Base-by-base conservation (phyloP, 2,797 vertebrate genomes). In the Siniperca scherzeri region DNA sequence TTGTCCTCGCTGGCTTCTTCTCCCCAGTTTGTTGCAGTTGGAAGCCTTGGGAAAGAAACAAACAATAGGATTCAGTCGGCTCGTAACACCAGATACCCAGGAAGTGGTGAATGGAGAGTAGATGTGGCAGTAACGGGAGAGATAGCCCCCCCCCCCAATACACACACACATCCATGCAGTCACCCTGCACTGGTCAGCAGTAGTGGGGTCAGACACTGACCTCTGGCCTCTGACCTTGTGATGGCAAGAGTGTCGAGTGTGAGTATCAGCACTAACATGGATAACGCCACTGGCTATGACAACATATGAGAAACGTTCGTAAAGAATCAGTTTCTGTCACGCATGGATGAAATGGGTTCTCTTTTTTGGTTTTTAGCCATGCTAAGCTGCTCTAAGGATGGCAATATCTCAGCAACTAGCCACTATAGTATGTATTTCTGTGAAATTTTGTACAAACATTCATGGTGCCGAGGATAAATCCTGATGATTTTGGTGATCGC, bases 11-110 rank as follows among this genome's bases (percentile, higher is more conserved):
- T 5, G 2, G 38, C 59, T 73, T 74, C 73, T 70, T 73, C 86
- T 83, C 55, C 8, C 2, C 1, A 74, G 78, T 89, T 91, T 91
- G 87, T 85, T 91, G 83, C 83, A 64, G 74, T 86, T 89, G 82
- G 80, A 88, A 80, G 46, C 70, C 66, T 62, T 68, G 36, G 64
- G 60, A 79, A 78, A 86, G 77, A 91, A 83, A 87, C 76, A 89
- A 93, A 84, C 56, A 69, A 36, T 68, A 79, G 27, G 70, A 68
- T 80, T 52, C 65, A 53, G 27, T 48, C 48, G 1, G 74, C 36
- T 61, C 22, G 1, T 16, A 77, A 82, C 76, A 81, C 64, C 74
- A 87, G 80, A 89, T 81, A 83, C 78, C 78, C 74, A 82, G 86
- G 86, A 90, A 88, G 82, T 52, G 62, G 25, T 80, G 78, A 70